Evolutionary conservation across 2,113 vertebrate species (phyloP).

Genomic region (Trogon surrucura): DNA sequence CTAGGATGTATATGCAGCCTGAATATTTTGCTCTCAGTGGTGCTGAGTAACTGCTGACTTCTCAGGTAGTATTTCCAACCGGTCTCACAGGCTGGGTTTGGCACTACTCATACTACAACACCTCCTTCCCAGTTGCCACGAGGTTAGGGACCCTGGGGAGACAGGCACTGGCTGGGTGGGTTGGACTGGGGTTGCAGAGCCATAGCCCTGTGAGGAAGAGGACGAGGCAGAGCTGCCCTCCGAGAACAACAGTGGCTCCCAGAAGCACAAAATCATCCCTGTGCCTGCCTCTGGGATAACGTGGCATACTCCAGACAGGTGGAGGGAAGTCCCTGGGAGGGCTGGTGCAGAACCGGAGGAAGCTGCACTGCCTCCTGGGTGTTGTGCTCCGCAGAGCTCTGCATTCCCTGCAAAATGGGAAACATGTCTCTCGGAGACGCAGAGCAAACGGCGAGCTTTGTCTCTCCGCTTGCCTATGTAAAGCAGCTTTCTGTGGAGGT

Average conservation of each 20-base stretch:
- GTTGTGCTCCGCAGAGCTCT: slow-evolving; percentile 25
- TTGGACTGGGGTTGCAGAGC: neutral
- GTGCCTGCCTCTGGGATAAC: neutral
- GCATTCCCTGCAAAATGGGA: neutral
- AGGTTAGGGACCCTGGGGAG: neutral
- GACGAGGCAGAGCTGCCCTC: neutral
- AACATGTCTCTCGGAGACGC: neutral
- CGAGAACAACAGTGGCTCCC: neutral
- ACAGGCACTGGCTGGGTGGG: neutral
- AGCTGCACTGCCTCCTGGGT: slow-evolving; percentile 24
- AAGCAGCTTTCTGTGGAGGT: neutral
- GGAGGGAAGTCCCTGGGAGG: slow-evolving; percentile 11
- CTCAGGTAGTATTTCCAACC: neutral
- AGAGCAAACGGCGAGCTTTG: neutral
- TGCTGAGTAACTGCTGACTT: neutral
- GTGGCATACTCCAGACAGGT: neutral
- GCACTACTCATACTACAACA: rapidly evolving
- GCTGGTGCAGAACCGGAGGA: slow-evolving; percentile 7
- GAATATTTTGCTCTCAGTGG: neutral
- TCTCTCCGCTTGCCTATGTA: neutral
- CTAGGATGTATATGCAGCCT: neutral
- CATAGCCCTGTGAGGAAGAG: neutral
- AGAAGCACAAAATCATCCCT: neutral
- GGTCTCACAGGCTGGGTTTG: neutral
- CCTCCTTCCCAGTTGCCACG: neutral